These are phyloP conservation scores for Poecilia picta DNA, from an alignment of 2,797 vertebrate species.

Conservation along the genomic window DNA sequence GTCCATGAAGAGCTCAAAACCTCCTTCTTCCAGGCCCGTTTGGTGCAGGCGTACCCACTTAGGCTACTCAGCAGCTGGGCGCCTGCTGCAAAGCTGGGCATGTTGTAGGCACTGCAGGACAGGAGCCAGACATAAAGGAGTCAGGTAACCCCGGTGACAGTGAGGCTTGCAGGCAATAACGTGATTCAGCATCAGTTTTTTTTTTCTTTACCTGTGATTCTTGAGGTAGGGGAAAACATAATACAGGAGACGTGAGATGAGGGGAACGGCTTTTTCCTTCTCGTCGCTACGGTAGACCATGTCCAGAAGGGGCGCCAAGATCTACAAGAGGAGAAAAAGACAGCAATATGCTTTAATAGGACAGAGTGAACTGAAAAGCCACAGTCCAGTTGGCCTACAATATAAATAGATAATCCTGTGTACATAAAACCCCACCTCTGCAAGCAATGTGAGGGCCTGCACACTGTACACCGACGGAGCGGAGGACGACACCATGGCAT, in stretches of 20 bases:
- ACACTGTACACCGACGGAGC: conserved; percentile 95
- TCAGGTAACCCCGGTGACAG: background rate
- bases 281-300: conserved; percentile 98
- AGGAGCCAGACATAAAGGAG: conserved; percentile 2
- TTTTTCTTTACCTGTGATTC: conserved; percentile 89
- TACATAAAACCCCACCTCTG: conserved; percentile 83
- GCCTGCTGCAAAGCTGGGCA: conserved; percentile 93
- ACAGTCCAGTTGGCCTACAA: background rate
- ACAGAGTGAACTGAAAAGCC: background rate
- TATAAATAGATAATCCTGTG: background rate
- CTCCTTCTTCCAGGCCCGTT: conserved; percentile 96
- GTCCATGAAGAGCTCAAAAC: conserved; percentile 95
- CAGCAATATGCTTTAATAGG: background rate
- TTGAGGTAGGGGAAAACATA: conserved; percentile 96
- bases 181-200: background rate
- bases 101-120: conserved; percentile 89
- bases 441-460: conserved; percentile 93
- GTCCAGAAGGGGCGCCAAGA: conserved; percentile 92
- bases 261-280: conserved; percentile 94
- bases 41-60: conserved; percentile 96
- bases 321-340: conserved; percentile 48
- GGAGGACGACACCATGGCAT: conserved; percentile 93
- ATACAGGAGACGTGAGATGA: conserved; percentile 94
- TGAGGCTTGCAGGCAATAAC: background rate
- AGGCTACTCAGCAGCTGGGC: conserved; percentile 93